Evolutionary conservation across 30 jellyfish, hydroid and myxozoan genomes (phyloP).

Genomic region (Aurelia coerulea): DNA sequence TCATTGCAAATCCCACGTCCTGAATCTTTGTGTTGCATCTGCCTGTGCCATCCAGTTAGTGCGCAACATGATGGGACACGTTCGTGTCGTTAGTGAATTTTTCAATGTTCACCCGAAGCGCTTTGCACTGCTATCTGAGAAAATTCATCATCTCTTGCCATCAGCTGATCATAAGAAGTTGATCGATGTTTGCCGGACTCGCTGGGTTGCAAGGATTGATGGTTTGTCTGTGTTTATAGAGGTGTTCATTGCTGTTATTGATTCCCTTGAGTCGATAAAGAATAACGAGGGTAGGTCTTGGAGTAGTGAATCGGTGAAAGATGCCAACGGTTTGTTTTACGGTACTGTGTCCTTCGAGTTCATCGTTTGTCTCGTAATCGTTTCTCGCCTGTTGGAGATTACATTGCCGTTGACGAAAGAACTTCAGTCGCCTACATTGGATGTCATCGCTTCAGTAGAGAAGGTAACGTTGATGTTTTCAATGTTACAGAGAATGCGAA

Average conservation of each 20-base stretch:
- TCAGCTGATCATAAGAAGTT: slow-evolving; percentile 7
- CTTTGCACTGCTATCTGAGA: background rate
- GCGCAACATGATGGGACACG: slow-evolving; percentile 67
- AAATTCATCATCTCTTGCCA: background rate
- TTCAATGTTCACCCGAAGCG: slow-evolving; percentile 22
- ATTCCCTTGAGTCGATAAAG: slow-evolving; percentile 17
- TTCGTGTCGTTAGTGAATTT: slow-evolving; percentile 24
- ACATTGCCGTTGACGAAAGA: slow-evolving; percentile 58
- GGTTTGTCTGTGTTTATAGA: slow-evolving; percentile 39
- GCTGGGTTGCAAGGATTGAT: slow-evolving; percentile 59
- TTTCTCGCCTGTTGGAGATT: slow-evolving; percentile 40
- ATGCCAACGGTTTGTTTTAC: slow-evolving; percentile 24
- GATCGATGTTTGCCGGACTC: slow-evolving; percentile 52
- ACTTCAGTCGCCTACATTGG: slow-evolving; percentile 31
- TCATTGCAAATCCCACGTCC: slow-evolving; percentile 69
- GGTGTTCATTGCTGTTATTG: slow-evolving; percentile 11
- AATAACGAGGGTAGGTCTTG: slow-evolving; percentile 25
- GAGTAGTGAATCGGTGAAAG: slow-evolving; percentile 1
- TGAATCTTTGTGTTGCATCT: slow-evolving; percentile 69
- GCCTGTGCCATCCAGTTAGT: slow-evolving; percentile 34
- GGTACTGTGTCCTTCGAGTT: slow-evolving; percentile 18
- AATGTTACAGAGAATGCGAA: slow-evolving; percentile 5
- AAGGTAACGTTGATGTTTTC: slow-evolving; percentile 15
- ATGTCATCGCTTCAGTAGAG: slow-evolving; percentile 15
- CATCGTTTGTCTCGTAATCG: slow-evolving; percentile 24